These are phyloP conservation scores for Strigops habroptila DNA, from an alignment of 2,113 vertebrate species.

Conservation along the genomic window DNA sequence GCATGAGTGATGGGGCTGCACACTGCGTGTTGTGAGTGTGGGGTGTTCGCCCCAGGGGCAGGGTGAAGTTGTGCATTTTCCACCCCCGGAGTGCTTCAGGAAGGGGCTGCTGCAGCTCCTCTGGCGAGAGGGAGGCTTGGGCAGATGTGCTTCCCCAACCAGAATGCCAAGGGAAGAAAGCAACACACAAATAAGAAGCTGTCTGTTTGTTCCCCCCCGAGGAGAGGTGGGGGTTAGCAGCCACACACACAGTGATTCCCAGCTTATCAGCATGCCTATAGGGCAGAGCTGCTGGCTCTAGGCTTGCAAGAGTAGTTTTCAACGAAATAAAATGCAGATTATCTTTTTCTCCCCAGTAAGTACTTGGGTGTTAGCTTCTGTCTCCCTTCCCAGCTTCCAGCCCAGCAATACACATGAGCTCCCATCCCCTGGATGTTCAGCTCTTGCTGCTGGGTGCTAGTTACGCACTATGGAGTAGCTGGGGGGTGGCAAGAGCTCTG, in stretches of 20 bases:
- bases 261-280: background rate
- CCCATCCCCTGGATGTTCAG: background rate
- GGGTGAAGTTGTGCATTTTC: background rate
- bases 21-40: background rate
- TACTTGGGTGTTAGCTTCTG: background rate
- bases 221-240: background rate
- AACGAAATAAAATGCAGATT: background rate
- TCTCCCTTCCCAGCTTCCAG: background rate
- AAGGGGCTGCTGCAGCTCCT: background rate
- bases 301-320: background rate
- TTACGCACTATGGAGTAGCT: background rate
- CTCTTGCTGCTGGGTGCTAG: background rate
- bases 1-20: background rate
- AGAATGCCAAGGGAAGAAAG: background rate
- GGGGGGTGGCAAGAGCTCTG: background rate
- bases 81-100: background rate
- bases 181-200: background rate
- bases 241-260: background rate
- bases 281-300: background rate
- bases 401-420: background rate
- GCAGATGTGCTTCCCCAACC: background rate
- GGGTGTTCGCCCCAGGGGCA: background rate
- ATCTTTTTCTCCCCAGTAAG: background rate
- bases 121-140: background rate
- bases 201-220: background rate